phyloP scores from a whole-genome alignment of 2,888 invertebrate species.

The Autographa pulchrina region DNA sequence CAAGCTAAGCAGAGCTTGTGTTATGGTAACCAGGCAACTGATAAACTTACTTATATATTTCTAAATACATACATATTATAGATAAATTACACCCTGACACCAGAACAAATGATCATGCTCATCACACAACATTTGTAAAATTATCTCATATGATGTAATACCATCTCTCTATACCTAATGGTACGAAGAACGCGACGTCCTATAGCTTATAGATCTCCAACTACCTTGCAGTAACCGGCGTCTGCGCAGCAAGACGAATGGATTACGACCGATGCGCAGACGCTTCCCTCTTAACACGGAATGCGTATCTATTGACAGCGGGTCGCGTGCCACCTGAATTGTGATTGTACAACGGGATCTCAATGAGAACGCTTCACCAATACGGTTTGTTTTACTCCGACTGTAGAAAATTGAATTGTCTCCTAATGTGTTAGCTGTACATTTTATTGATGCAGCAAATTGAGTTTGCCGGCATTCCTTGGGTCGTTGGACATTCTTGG shows the following conservation, averaged over 20 bases:
- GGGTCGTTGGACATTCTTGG: not conserved
- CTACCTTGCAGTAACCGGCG: slow-evolving; percentile 14
- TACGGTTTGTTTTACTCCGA: slow-evolving; percentile 49
- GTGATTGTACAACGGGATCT: slow-evolving; percentile 80
- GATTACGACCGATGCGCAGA: slow-evolving; percentile 58
- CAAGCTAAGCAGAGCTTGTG: no score
- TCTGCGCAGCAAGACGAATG: slow-evolving; percentile 59
- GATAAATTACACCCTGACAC: no score
- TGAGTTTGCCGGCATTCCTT: slow-evolving; percentile 11
- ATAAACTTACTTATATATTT: no score
- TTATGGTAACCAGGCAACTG: no score
- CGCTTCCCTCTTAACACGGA: slow-evolving; percentile 73
- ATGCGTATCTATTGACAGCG: slow-evolving; percentile 77
- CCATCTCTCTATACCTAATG: no score
- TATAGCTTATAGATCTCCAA: not conserved
- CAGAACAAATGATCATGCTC: no score
- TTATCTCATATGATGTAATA: no score
- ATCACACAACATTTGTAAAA: no score
- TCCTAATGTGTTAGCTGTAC: not conserved
- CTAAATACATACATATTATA: no score
- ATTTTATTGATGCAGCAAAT: slow-evolving; percentile 15
- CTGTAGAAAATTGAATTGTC: slow-evolving; percentile 26
- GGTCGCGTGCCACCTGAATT: slow-evolving; percentile 78
- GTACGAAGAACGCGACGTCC: not conserved
- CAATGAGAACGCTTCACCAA: slow-evolving; percentile 61